A percentile compares a stretch with the other conserved stretches of the same genome.
These are phyloP conservation scores for Heteromormyrus szaboi DNA, from an alignment of 2,797 vertebrate genomes.

Conservation along the genomic window DNA sequence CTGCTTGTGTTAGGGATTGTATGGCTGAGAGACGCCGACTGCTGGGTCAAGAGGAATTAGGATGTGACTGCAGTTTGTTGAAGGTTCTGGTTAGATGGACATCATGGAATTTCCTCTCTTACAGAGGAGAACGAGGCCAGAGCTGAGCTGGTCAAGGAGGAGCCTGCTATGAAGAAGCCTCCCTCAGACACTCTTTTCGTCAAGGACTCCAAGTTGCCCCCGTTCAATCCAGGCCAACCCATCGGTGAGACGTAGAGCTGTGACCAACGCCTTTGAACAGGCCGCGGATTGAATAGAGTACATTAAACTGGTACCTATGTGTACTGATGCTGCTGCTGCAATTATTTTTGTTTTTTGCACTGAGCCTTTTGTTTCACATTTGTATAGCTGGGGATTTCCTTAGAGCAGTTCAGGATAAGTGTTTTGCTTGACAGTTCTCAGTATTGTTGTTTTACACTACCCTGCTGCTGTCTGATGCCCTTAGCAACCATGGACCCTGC, in stretches of 20 bases:
- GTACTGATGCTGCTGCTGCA: background rate
- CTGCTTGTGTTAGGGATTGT: background rate
- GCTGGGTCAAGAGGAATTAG: background rate
- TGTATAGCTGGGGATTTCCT: no score
- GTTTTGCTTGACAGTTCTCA: background rate
- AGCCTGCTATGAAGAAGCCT: background rate
- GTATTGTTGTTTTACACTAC: background rate
- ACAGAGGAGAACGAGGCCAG: constrained; percentile 11
- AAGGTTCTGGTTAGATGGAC: background rate
- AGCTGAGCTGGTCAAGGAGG: background rate
- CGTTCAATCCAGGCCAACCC: constrained; percentile 17
- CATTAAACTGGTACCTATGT: background rate
- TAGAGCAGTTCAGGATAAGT: background rate
- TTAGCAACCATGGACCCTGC: background rate
- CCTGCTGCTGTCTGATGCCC: background rate
- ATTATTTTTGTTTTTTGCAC: no score
- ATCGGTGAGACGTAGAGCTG: constrained; percentile 20
- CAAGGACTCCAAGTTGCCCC: constrained; percentile 24
- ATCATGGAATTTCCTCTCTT: background rate
- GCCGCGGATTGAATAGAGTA: background rate
- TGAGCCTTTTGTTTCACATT: no score
- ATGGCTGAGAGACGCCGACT: background rate
- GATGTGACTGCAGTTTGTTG: background rate
- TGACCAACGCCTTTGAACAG: background rate
- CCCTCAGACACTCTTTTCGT: background rate